Percentiles rank a stretch among this genome's conserved stretches.
These are phyloP conservation scores for Zootermopsis nevadensis DNA, from an alignment of 2,888 invertebrate genomes.

Conservation along the genomic window DNA sequence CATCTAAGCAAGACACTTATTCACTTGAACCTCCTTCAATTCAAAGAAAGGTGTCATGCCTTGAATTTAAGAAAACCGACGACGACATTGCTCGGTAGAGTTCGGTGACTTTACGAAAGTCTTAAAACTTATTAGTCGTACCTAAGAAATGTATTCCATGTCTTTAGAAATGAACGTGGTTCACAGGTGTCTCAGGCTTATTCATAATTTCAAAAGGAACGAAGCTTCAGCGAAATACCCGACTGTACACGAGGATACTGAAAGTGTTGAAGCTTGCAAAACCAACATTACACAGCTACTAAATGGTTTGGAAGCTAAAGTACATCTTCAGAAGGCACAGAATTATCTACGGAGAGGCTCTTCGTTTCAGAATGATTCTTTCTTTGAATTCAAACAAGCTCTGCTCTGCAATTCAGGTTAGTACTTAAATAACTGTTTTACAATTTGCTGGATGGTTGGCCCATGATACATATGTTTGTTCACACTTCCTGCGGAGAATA, in stretches of 20 bases:
- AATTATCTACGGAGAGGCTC: slow-evolving; percentile 4
- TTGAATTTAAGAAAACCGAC: too few species aligned
- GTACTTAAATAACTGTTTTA: background rate
- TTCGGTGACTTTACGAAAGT: background rate
- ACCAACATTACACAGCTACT: background rate
- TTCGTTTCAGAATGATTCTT: background rate
- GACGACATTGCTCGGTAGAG: background rate
- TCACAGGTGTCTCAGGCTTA: background rate
- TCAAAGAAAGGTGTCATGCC: too few species aligned
- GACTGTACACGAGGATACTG: background rate
- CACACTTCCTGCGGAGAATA: too few species aligned
- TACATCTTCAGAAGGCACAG: slow-evolving; percentile 21
- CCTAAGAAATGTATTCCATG: background rate
- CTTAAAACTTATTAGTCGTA: background rate
- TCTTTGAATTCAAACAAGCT: slow-evolving; percentile 21
- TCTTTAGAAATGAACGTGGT: background rate
- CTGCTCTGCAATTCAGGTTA: background rate
- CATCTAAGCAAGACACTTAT: too few species aligned
- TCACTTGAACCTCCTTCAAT: too few species aligned
- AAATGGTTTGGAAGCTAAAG: background rate
- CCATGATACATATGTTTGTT: too few species aligned
- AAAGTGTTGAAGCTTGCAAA: background rate
- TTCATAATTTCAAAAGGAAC: background rate
- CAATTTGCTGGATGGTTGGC: background rate
- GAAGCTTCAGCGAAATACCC: background rate